phyloP scores from a whole-genome alignment of 2,888 invertebrate genomes.

The Notodonta ziczac region DNA sequence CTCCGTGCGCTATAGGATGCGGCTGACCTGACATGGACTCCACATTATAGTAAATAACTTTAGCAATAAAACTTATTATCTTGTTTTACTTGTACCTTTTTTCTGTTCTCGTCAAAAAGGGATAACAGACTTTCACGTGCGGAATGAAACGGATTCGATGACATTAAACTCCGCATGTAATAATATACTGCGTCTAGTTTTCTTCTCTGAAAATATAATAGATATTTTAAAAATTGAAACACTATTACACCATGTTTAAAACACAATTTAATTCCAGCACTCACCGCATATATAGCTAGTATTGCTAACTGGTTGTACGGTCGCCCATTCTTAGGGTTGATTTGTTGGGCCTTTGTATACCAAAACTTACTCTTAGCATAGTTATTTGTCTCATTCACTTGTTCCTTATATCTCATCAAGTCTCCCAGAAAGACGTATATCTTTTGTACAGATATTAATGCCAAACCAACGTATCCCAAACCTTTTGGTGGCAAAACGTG shows the following conservation, averaged over 20 bases:
- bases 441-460: slow-evolving; percentile 94
- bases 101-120: slow-evolving; percentile 96
- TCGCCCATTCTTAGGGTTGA: slow-evolving; percentile 97
- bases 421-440: slow-evolving; percentile 96
- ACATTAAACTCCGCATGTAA: slow-evolving; percentile 97
- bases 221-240: slow-evolving; percentile 1
- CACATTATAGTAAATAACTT: background rate
- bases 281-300: slow-evolving; percentile 92
- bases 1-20: too few relatives aligned
- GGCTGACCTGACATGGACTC: too few relatives aligned
- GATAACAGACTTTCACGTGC: slow-evolving; percentile 95
- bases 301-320: slow-evolving; percentile 98
- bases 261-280: slow-evolving; percentile 50
- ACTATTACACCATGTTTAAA: slow-evolving; percentile 4
- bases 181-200: slow-evolving; percentile 98
- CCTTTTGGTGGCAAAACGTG: slow-evolving; percentile 86
- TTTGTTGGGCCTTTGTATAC: slow-evolving; percentile 96
- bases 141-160: slow-evolving; percentile 96
- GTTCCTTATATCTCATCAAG: slow-evolving; percentile 95
- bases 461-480: slow-evolving; percentile 88
- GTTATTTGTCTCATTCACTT: slow-evolving; percentile 91
- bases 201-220: slow-evolving; percentile 88
- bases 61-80: too few relatives aligned
- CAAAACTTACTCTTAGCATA: slow-evolving; percentile 90
- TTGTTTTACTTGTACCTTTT: slow-evolving; percentile 87